Percentiles rank a stretch among this genome's conserved stretches.
These are phyloP conservation scores for Silvanus unidentatus DNA, from an alignment of 2,888 invertebrate species.

Conservation along the genomic window DNA sequence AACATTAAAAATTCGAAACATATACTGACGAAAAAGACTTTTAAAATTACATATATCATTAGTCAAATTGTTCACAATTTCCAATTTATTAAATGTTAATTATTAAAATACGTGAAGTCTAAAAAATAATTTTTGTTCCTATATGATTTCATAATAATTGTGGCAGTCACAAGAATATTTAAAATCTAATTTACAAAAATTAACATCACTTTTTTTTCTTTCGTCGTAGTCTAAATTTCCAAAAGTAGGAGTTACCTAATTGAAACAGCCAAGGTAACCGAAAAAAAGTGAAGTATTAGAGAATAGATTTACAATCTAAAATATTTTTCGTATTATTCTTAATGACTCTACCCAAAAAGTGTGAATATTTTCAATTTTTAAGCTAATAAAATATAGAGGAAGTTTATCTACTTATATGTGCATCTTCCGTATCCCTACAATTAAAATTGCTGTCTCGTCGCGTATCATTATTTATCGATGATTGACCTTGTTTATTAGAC, in stretches of 20 bases:
- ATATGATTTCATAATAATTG: slow-evolving; percentile 16
- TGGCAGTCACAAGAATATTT: slow-evolving; percentile 24
- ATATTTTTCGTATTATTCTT: too few species aligned
- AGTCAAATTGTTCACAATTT: too few species aligned
- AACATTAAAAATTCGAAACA: too few species aligned
- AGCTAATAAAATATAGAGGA: slow-evolving; percentile 18
- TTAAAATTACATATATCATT: too few species aligned
- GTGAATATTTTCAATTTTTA: slow-evolving; percentile 4
- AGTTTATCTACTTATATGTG: slow-evolving; percentile 39
- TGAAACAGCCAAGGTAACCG: background rate
- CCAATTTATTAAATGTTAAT: background rate
- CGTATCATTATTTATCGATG: slow-evolving; percentile 25
- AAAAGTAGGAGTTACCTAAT: slow-evolving; percentile 17
- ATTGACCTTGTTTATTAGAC: slow-evolving; percentile 34
- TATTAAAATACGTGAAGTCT: slow-evolving; percentile 17
- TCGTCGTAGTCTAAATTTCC: slow-evolving; percentile 24
- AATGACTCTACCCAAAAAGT: too few species aligned
- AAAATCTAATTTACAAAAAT: slow-evolving; percentile 17
- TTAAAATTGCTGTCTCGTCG: slow-evolving; percentile 41
- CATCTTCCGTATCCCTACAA: slow-evolving; percentile 40
- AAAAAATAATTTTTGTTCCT: slow-evolving; percentile 24
- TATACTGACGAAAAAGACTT: too few species aligned
- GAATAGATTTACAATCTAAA: too few species aligned
- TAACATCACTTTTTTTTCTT: slow-evolving; percentile 10
- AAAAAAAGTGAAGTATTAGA: too few species aligned